Base-by-base conservation (phyloP, 1,140 invertebrate species). In the Leucophenga varia region DNA sequence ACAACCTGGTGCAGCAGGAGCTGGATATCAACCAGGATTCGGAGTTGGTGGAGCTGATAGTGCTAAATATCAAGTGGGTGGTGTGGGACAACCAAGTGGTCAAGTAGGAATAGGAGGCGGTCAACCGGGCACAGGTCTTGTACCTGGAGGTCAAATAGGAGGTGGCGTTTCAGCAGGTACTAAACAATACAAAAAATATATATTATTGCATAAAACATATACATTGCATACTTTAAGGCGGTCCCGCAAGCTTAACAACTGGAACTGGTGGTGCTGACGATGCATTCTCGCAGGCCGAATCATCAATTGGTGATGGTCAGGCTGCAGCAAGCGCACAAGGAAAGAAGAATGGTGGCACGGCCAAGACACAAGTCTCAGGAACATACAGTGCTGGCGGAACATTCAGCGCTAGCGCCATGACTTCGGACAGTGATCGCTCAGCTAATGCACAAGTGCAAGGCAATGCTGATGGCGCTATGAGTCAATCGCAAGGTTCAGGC, bases 351-450 rank as follows among this genome's bases (percentile, higher is more conserved):
- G 81, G 83, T 50, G 88, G 86, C 17, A 82, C 82, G 10, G 84
- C 88, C 0, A 87, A 91, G 64, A 86, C 88, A 3, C 86, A 90
- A 77, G 87, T 91, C 2, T 86, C 83, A 20, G 89, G 89, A 14
- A 85, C 81, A 1, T 90, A 91, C 63, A 83, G 81, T 14, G 86
- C 86, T 6, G 79, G 81, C 38, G 88, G 88, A 31, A 84, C 86
- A 6, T 91, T 91, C 64, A 87, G 86, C 49, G 89, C 89, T 10
- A 87, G 88, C 73, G 89, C 89, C 21, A 86, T 88, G 73, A 87
- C 87, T 4, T 86, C 82, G 30, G 89, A 90, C 45, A 81, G 78
- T 17, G 84, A 84, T 49, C 84, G 86, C 69, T 85, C 85, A 43
- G 86, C 86, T 2, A 83, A 86, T 61, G 80, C 81, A 4, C 83